phyloP scores from a whole-genome alignment of 2,797 vertebrate species.

The Limosa lapponica region DNA sequence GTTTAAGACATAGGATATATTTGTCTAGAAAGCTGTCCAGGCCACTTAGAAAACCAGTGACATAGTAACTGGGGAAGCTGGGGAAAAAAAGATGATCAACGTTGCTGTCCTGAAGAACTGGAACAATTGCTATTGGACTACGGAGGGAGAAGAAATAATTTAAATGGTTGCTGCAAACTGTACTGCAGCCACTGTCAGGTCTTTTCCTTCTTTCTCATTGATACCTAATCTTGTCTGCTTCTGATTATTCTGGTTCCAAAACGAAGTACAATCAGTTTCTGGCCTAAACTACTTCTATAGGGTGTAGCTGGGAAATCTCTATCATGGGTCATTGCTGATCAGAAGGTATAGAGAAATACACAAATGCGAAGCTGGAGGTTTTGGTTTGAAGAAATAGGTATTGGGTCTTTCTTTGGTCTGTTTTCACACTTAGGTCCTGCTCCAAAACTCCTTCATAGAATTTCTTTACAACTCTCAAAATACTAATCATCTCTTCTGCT shows the following conservation, averaged over 20 bases:
- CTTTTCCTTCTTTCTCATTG: background rate
- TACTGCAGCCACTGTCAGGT: background rate
- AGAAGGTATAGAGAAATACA: background rate
- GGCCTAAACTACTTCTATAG: background rate
- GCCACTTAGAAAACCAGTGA: background rate
- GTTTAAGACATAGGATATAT: background rate
- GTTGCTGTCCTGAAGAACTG: background rate
- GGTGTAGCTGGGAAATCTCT: background rate
- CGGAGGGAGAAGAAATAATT: background rate
- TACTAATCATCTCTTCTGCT: background rate
- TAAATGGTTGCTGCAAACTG: background rate
- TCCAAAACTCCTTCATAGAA: background rate
- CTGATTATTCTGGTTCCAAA: background rate
- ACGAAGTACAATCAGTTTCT: background rate
- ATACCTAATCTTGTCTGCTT: background rate
- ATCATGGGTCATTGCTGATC: background rate
- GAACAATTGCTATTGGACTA: background rate
- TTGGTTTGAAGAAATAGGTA: background rate
- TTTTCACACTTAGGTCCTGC: background rate
- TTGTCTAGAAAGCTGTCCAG: background rate
- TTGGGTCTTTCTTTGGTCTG: background rate
- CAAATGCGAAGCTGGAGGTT: background rate
- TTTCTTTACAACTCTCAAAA: background rate
- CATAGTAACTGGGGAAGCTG: background rate
- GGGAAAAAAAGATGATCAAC: rapidly evolving